A percentile compares a stretch with the other conserved stretches of the same genome.
These are phyloP conservation scores for Acleris holmiana DNA, from an alignment of 2,888 invertebrate genomes.

Conservation along the genomic window DNA sequence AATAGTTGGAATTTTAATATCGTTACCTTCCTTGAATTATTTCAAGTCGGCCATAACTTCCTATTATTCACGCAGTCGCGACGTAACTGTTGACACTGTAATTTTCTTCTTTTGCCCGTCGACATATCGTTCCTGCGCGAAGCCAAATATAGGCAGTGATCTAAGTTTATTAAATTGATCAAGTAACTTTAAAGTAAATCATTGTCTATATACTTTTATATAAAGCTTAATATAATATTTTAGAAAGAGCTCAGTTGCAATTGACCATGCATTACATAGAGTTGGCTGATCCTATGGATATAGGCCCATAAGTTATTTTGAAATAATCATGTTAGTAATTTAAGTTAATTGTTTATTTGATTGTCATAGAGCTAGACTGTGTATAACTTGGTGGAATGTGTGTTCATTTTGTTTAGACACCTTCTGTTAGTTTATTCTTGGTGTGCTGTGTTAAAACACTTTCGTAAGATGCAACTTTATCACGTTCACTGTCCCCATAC, in stretches of 20 bases:
- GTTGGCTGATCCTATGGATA: too few relatives aligned
- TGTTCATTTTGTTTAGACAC: not conserved
- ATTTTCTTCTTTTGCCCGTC: constrained; percentile 12
- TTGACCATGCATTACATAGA: too few relatives aligned
- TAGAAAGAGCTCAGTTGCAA: constrained; percentile 1
- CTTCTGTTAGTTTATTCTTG: not conserved
- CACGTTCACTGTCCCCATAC: too few relatives aligned
- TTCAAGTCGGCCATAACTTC: too few relatives aligned
- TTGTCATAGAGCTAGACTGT: constrained; percentile 4
- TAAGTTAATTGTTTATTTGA: too few relatives aligned
- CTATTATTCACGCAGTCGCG: too few relatives aligned
- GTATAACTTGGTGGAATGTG: not conserved
- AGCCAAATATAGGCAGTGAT: constrained; percentile 27
- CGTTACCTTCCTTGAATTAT: too few relatives aligned
- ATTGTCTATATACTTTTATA: not conserved
- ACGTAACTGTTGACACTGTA: not conserved
- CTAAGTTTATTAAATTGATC: constrained; percentile 15
- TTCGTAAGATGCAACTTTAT: not conserved
- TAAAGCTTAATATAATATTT: not conserved
- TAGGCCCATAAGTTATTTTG: too few relatives aligned
- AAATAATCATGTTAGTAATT: too few relatives aligned
- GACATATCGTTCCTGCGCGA: constrained; percentile 29
- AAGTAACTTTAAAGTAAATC: constrained; percentile 8
- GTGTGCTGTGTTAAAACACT: not conserved
- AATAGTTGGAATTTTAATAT: too few relatives aligned